Evolutionary conservation across 1,140 invertebrate species (phyloP).

Genomic region (Formica exsecta): DNA sequence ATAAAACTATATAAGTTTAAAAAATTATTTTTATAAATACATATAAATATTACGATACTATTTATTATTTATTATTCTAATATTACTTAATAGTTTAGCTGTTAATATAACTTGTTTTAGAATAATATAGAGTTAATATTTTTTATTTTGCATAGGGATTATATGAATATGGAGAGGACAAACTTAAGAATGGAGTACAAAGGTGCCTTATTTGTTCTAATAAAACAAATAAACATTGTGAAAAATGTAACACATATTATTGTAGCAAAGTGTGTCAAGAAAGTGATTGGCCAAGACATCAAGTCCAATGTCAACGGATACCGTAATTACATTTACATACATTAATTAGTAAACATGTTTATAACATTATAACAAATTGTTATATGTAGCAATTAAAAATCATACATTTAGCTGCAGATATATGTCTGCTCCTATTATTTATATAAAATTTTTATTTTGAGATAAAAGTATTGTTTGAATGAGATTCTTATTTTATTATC

Average conservation of each 20-base stretch:
- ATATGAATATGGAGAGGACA: slow-evolving; percentile 77
- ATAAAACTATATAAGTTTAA: not conserved
- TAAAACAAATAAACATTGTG: slow-evolving; percentile 74
- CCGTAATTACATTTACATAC: slow-evolving; percentile 72
- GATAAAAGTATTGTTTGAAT: no score
- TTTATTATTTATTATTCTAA: no score
- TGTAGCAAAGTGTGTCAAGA: slow-evolving; percentile 79
- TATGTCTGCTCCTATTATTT: not conserved
- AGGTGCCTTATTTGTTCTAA: slow-evolving; percentile 76
- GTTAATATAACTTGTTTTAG: not conserved
- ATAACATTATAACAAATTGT: not conserved
- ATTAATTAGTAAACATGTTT: slow-evolving; percentile 1
- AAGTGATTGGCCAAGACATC: slow-evolving; percentile 80
- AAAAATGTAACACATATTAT: slow-evolving; percentile 78
- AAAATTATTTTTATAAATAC: slow-evolving; percentile 31
- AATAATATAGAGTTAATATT: not conserved
- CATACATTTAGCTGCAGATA: not conserved
- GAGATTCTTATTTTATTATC: not conserved
- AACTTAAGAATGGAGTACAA: slow-evolving; percentile 59
- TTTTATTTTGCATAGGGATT: slow-evolving; percentile 68
- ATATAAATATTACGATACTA: not conserved
- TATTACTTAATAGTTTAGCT: no score
- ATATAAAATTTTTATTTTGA: not conserved
- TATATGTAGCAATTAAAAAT: no score
- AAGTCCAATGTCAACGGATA: slow-evolving; percentile 76